Conservation (phyloP, 2,113 vertebrate genomes). For the Gracilinanus agilis region DNA sequence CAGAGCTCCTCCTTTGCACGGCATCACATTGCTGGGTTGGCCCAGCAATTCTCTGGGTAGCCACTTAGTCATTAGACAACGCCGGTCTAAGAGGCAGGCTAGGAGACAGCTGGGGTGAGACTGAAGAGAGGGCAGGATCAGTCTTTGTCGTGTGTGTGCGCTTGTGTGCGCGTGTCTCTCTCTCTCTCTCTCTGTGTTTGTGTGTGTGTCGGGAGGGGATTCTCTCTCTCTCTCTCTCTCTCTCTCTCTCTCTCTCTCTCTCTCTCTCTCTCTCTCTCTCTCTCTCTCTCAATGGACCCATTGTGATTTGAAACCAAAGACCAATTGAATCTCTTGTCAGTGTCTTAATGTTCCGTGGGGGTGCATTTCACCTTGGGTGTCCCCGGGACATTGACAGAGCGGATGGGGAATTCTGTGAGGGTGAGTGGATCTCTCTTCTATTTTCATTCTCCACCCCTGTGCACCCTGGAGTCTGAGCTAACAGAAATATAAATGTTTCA, state of each 20-base stretch:
- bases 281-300: not conserved
- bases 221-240: not conserved
- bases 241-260: not conserved
- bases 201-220: not conserved
- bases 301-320: slow-evolving; percentile 15
- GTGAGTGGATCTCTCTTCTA: slow-evolving; percentile 67
- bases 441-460: slow-evolving; percentile 67
- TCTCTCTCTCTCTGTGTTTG: not conserved
- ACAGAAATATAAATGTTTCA: slow-evolving; percentile 72
- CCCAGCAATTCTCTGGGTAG: not conserved
- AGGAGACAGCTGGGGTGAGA: not conserved
- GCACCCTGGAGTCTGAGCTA: slow-evolving; percentile 52
- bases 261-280: not conserved
- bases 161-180: not conserved
- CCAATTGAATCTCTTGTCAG: slow-evolving; percentile 16
- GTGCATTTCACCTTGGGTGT: slow-evolving; percentile 67
- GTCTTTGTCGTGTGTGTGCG: not conserved
- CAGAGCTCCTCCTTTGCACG: not conserved
- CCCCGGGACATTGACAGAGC: slow-evolving; percentile 48
- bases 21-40: not conserved
- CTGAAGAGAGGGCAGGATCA: not conserved
- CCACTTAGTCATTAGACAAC: not conserved
- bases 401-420: slow-evolving; percentile 62
- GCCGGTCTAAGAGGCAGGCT: not conserved
- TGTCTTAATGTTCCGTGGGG: slow-evolving; percentile 18